Evolutionary conservation across 1,140 invertebrate species (phyloP).

Genomic region (Hypothenemus hampei): DNA sequence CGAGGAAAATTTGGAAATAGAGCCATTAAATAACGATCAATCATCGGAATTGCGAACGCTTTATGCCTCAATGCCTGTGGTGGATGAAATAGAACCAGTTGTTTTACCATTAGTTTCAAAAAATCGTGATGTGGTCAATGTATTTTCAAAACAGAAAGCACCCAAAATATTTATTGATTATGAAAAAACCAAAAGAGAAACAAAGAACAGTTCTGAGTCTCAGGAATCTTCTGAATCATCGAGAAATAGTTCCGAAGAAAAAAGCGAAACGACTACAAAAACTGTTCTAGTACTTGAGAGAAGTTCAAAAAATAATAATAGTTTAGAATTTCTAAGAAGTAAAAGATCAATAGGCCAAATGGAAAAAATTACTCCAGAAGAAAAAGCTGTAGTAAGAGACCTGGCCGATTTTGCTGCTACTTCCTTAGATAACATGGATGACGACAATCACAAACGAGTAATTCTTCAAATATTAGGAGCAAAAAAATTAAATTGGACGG

Average conservation of each 20-base stretch:
- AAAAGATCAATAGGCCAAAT: constrained; percentile 28
- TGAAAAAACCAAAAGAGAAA: neutral
- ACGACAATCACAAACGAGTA: constrained; percentile 41
- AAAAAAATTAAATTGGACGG: constrained; percentile 40
- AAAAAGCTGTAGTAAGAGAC: constrained; percentile 37
- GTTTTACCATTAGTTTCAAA: constrained; percentile 1
- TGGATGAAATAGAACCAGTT: constrained; percentile 12
- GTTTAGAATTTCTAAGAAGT: neutral
- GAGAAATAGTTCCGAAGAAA: constrained; percentile 9
- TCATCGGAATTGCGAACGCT: neutral
- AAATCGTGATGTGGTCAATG: too few relatives aligned
- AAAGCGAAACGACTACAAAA: constrained; percentile 5
- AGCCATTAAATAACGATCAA: constrained; percentile 1
- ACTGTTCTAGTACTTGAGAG: neutral
- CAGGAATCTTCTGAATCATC: constrained; percentile 14
- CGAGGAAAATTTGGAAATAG: neutral
- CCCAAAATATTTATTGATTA: neutral
- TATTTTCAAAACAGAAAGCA: neutral
- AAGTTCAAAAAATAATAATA: neutral
- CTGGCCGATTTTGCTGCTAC: constrained; percentile 41
- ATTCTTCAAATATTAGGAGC: constrained; percentile 41
- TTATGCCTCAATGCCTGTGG: constrained; percentile 6
- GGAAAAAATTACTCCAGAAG: constrained; percentile 31
- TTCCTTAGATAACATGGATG: constrained; percentile 42
- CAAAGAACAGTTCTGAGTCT: constrained; percentile 1